Evolutionary conservation across 2,888 invertebrate genomes (phyloP).

Genomic region (Hydroisotoma schaefferi): DNA sequence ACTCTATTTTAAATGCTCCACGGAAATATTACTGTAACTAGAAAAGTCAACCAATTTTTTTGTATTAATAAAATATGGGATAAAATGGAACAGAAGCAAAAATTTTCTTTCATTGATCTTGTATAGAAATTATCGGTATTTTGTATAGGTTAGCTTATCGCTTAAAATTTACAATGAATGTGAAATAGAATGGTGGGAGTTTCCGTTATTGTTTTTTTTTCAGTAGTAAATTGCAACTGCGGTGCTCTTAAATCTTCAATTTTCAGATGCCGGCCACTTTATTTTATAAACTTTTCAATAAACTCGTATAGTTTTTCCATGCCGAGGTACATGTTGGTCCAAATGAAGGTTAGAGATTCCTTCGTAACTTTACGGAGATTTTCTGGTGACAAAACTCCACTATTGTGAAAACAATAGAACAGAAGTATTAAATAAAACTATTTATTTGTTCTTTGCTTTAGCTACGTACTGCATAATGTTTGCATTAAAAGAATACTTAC

Average conservation of each 20-base stretch:
- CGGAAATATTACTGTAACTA: too few relatives aligned
- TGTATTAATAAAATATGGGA: too few relatives aligned
- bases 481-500: slow-evolving; percentile 28
- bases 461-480: not conserved
- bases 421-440: not conserved
- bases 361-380: slow-evolving; percentile 45
- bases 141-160: too few relatives aligned
- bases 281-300: slow-evolving; percentile 24
- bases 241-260: too few relatives aligned
- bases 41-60: too few relatives aligned
- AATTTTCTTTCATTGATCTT: not conserved
- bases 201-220: not conserved
- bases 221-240: not conserved
- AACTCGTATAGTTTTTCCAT: slow-evolving; percentile 35
- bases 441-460: not conserved
- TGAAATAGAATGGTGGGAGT: too few relatives aligned
- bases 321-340: slow-evolving; percentile 36
- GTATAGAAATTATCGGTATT: too few relatives aligned
- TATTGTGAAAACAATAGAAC: slow-evolving; percentile 16
- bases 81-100: too few relatives aligned
- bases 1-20: too few relatives aligned
- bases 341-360: slow-evolving; percentile 43
- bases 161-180: too few relatives aligned
- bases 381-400: slow-evolving; percentile 45
- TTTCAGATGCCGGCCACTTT: too few relatives aligned